Conservation (phyloP, 2,888 invertebrate species). For the Drosophila rellima region DNA sequence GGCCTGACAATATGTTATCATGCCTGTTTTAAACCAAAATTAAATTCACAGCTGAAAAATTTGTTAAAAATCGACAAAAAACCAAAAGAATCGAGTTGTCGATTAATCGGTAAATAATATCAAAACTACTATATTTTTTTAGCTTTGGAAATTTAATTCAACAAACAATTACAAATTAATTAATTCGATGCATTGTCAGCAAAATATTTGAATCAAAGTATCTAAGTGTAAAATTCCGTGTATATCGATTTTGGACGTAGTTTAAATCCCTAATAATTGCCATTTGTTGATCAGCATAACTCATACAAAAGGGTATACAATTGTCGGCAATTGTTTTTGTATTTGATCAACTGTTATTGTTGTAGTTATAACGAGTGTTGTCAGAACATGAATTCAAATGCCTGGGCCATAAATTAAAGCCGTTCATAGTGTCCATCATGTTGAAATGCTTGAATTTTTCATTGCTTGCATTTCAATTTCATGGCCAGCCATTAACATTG, state of each 20-base stretch:
- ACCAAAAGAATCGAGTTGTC: too few species aligned
- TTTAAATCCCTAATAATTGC: too few species aligned
- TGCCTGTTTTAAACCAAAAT: background rate
- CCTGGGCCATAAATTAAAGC: conserved; percentile 67
- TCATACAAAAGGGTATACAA: background rate
- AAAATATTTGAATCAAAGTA: too few species aligned
- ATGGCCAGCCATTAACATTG: conserved; percentile 76
- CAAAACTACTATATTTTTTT: too few species aligned
- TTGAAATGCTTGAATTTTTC: conserved; percentile 75
- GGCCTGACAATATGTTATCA: background rate
- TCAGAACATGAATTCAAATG: conserved; percentile 12
- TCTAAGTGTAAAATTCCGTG: too few species aligned
- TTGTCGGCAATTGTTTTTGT: background rate
- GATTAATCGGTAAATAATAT: too few species aligned
- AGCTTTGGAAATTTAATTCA: too few species aligned
- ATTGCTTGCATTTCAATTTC: conserved; percentile 77
- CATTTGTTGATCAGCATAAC: background rate
- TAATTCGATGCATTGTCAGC: too few species aligned
- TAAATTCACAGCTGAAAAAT: background rate
- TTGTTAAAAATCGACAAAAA: too few species aligned
- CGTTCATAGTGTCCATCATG: conserved; percentile 69
- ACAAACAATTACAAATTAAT: too few species aligned
- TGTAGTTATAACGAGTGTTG: conserved; percentile 14
- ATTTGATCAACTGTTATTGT: conserved; percentile 1
- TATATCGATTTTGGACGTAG: too few species aligned